Evolutionary conservation across 2,797 vertebrate genomes (phyloP), one percentile per base, ranked within the genome.

Genomic region (Mormyrus hasselquistii): DNA sequence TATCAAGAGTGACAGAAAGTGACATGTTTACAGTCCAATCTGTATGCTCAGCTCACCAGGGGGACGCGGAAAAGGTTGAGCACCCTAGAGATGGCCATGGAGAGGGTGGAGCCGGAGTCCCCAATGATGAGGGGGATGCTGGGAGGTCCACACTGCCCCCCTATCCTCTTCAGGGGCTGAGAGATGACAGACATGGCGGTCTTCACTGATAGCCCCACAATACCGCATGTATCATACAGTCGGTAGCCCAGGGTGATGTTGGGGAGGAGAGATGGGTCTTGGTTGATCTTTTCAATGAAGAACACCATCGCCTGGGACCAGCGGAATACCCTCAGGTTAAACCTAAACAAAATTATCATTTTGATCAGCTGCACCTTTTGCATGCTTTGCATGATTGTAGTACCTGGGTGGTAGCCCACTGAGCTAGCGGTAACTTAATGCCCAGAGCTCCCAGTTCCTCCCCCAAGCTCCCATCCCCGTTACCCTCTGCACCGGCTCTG

Each of bases 241-340:
- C 91, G 92, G 89, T 94, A 94, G 62, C 94, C 94, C 89, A 94
- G 89, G 0, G 93, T 94, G 41, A 94, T 88, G 87, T 94, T 94
- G 65, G 94, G 94, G 25, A 94, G 90, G 55, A 94, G 90, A 3
- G 29, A 10, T 12, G 92, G 91, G 90, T 92, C 90, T 82, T 85
- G 89, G 90, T 94, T 94, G 87, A 94, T 93, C 91, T 94, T 91
- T 34, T 94, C 92, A 76, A 93, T 93, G 87, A 94, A 91, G 90
- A 92, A 94, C 12, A 94, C 90, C 94, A 94, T 94, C 8, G 92
- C 91, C 91, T 94, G 93, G 87, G 92, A 89, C 92, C 91, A 92
- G 73, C 93, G 94, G 44, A 94, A 92, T 0, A 91, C 91, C 50
- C 92, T 91, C 62, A 93, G 88, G 89, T 93, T 93, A 86, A 93